Percentiles rank a stretch among this genome's conserved stretches.
Conservation (phyloP, 35 echinoderm and acorn worm genomes). For the Apostichopus japonicus region DNA sequence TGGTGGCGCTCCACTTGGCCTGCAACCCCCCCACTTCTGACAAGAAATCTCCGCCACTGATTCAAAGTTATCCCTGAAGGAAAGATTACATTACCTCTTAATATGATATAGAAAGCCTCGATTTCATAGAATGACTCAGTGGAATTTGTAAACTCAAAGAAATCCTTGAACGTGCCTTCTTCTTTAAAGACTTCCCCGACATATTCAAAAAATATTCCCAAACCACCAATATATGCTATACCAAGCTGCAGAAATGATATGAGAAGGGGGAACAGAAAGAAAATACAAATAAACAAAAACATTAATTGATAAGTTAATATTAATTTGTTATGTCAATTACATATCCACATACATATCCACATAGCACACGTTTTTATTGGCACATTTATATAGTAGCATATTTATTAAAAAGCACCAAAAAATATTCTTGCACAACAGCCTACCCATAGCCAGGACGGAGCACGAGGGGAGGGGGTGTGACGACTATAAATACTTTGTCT, state of each 20-base stretch:
- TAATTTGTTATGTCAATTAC: too few species aligned
- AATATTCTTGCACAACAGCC: too few species aligned
- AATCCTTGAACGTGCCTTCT: background rate
- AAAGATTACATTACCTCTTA: background rate
- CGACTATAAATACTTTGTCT: too few species aligned
- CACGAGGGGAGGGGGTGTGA: background rate
- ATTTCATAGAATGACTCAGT: constrained; percentile 46
- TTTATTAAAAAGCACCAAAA: too few species aligned
- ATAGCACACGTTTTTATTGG: too few species aligned
- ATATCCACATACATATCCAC: too few species aligned
- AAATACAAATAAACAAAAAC: background rate
- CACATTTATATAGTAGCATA: too few species aligned
- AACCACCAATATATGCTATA: constrained; percentile 30
- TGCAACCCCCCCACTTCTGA: too few species aligned
- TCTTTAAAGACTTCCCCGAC: constrained; percentile 1
- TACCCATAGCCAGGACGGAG: background rate
- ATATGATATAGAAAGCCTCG: constrained; percentile 18
- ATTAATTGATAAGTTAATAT: background rate
- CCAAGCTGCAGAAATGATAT: background rate
- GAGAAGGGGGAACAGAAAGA: background rate
- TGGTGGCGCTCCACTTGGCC: too few species aligned
- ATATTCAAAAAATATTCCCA: constrained; percentile 22
- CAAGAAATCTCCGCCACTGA: too few species aligned
- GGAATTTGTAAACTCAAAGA: constrained; percentile 37
- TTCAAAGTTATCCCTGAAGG: background rate